Evolutionary conservation across 2,113 vertebrate genomes (phyloP), one percentile per base, ranked within the genome.

Genomic region (Murina feae): DNA sequence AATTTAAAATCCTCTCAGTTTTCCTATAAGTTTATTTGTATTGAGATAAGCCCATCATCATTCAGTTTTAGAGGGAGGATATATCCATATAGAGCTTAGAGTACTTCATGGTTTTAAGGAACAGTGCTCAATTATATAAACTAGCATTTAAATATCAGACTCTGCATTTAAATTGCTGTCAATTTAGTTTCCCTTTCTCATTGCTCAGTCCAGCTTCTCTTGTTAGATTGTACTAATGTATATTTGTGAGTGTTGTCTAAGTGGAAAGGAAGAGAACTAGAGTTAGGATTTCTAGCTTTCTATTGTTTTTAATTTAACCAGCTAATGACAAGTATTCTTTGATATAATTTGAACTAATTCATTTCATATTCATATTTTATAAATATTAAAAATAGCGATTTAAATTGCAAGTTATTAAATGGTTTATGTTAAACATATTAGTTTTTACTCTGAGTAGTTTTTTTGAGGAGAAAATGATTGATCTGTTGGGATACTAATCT

Each of bases 361-460:
- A 20, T 84, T 20, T 63, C 6, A 30, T 74, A 53, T 20, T 63
- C 6, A 30, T 74, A 53, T 80, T 84, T 94, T 85, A 39, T 58
- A 80, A 55, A 44, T 93, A 65, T 42, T 93, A 82, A 79, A 84
- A 91, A 68, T 76, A 25, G 20, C 7, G 25, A n/a, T 35, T 94
- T 90, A 11, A 44, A 14, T 89, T 91, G 5, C 21, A 35, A 84
- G 12, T 51, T 78, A 66, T 39, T 82, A 68, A 74, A 58, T 86
- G n/a, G 80, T 39, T 92, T 49, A 84, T 68, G n/a, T n/a, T 83
- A 87, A 90, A 42, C 18, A 42, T 63, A 49, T 94, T 91, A 37
- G 16, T 89, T 55, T 88, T 72, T 91, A 72, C 25, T 71, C 6
- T 55, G 12, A 79, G 13, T 90, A 76, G 35, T 53, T 39, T 74